Evolutionary conservation across 2,113 vertebrate species (phyloP).

Genomic region (Varanus salvator): DNA sequence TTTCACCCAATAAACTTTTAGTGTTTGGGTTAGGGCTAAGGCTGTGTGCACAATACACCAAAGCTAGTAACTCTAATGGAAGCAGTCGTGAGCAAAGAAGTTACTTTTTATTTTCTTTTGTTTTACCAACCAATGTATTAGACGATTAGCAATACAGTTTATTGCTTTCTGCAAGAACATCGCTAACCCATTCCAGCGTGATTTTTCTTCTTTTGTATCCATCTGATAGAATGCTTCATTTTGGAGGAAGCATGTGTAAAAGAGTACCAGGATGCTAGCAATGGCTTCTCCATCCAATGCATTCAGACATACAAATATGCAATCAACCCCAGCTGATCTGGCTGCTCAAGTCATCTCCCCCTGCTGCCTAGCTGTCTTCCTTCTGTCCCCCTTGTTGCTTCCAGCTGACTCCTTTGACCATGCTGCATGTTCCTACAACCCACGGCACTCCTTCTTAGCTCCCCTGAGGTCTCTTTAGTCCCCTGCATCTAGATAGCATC

Average conservation of each 20-base stretch:
- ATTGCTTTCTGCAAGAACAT: background rate
- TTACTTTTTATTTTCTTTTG: background rate
- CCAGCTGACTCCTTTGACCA: too few relatives aligned
- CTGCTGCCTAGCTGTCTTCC: too few relatives aligned
- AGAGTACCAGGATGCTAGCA: background rate
- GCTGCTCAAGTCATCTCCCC: too few relatives aligned
- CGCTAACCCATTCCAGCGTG: background rate
- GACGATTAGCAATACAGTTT: too few relatives aligned
- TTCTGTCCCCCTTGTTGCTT: too few relatives aligned
- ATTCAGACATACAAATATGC: too few relatives aligned
- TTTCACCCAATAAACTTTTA: conserved; percentile 51
- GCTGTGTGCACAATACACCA: background rate
- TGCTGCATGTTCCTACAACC: too few relatives aligned
- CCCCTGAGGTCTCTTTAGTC: too few relatives aligned
- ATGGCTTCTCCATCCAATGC: background rate
- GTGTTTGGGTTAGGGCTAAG: conserved; percentile 41
- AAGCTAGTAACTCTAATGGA: conserved; percentile 17
- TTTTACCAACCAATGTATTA: background rate
- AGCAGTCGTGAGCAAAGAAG: conserved; percentile 10
- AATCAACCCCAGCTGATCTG: too few relatives aligned
- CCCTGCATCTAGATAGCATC: too few relatives aligned
- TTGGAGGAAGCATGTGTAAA: background rate
- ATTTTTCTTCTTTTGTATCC: background rate
- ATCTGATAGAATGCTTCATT: background rate
- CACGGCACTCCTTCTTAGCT: too few relatives aligned